Evolutionary conservation across 2,113 vertebrate genomes (phyloP).

Genomic region (Lontra canadensis): DNA sequence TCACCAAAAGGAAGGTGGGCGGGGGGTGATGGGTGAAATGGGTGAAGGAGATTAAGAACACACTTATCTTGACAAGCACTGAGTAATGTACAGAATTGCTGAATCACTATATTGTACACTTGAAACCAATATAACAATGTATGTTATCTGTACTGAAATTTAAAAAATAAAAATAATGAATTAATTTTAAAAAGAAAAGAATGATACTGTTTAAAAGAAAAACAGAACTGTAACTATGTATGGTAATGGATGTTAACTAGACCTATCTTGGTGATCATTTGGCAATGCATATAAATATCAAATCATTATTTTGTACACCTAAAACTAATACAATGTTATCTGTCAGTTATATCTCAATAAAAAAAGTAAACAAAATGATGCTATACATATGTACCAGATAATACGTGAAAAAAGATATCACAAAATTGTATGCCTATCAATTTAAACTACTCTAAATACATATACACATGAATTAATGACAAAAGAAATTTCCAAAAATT

Average conservation of each 20-base stretch:
- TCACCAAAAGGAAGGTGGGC: background rate
- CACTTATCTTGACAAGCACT: background rate
- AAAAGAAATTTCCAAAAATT: background rate
- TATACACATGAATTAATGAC: background rate
- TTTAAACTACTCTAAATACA: constrained; percentile 17
- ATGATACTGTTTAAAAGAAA: background rate
- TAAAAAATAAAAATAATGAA: background rate
- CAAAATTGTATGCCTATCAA: background rate
- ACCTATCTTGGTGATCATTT: background rate
- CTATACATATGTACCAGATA: background rate
- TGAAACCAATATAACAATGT: background rate
- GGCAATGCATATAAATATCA: background rate
- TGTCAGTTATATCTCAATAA: background rate
- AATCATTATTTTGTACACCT: background rate
- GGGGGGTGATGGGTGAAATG: background rate
- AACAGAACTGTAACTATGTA: background rate
- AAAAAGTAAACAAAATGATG: background rate
- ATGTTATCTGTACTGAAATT: background rate
- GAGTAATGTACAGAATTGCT: background rate
- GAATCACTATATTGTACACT: background rate
- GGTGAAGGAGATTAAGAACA: background rate
- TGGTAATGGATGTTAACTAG: background rate
- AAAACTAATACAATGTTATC: background rate
- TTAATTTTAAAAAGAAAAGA: background rate
- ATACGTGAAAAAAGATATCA: background rate